Conservation (phyloP, 2,888 invertebrate species). For the Corbicula japonica region DNA sequence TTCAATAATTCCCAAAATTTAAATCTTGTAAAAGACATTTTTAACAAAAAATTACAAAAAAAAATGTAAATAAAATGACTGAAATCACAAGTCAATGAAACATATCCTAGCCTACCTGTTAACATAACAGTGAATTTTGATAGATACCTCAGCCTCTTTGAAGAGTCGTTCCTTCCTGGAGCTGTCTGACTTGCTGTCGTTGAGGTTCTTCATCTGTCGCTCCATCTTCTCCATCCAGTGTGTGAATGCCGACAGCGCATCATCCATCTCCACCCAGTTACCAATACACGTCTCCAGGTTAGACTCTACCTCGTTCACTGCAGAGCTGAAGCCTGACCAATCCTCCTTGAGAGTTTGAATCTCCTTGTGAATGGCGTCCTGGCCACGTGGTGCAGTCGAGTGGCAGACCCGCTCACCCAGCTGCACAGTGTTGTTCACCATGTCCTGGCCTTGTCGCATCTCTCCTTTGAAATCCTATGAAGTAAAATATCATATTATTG, state of each 20-base stretch:
- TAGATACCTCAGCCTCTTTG: slow-evolving; percentile 77
- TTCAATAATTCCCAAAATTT: too few relatives aligned
- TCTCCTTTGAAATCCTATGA: slow-evolving; percentile 87
- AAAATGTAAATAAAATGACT: too few relatives aligned
- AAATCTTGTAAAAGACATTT: too few relatives aligned
- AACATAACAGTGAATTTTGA: background rate
- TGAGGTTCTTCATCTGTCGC: slow-evolving; percentile 70
- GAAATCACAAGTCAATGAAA: too few relatives aligned
- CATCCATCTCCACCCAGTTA: slow-evolving; percentile 96
- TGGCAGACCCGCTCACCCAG: slow-evolving; percentile 87
- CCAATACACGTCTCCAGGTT: slow-evolving; percentile 96
- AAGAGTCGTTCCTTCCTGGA: slow-evolving; percentile 75
- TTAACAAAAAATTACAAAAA: too few relatives aligned
- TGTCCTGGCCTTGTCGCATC: slow-evolving; percentile 87
- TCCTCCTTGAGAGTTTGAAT: slow-evolving; percentile 81
- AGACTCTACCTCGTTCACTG: slow-evolving; percentile 90
- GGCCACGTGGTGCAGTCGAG: slow-evolving; percentile 89
- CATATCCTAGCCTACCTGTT: too few relatives aligned
- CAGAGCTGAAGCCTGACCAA: slow-evolving; percentile 80
- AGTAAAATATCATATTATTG: too few relatives aligned
- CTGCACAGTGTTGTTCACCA: slow-evolving; percentile 91
- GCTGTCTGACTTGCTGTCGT: slow-evolving; percentile 75
- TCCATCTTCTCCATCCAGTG: slow-evolving; percentile 90
- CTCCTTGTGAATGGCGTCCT: slow-evolving; percentile 82
- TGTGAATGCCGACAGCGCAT: slow-evolving; percentile 93